Percentiles rank a stretch among this genome's conserved stretches.
Evolutionary conservation across 2,888 invertebrate genomes (phyloP).

Genomic region (Scaptodrosophila latifasciaeformis): DNA sequence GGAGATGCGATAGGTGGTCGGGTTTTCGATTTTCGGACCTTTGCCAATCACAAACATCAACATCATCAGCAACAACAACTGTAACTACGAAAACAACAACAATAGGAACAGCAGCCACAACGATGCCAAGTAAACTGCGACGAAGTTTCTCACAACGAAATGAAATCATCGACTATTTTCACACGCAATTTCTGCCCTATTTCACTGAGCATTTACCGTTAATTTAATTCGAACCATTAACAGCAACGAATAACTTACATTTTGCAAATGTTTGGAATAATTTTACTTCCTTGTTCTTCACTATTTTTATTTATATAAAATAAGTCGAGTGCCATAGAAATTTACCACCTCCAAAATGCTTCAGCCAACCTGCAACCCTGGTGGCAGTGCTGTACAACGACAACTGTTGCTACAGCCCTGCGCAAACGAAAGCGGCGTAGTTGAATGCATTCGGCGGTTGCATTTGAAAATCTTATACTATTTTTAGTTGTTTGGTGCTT

Average conservation of each 20-base stretch:
- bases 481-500: too few relatives aligned
- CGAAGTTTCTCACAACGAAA: constrained; percentile 68
- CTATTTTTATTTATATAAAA: constrained; percentile 62
- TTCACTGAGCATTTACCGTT: neutral
- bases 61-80: constrained; percentile 27
- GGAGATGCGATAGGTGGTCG: too few relatives aligned
- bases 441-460: constrained; percentile 20
- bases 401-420: constrained; percentile 25
- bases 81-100: constrained; percentile 27
- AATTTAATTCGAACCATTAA: neutral
- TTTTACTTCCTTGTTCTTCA: constrained; percentile 32
- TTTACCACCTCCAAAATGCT: constrained; percentile 60
- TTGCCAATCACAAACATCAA: constrained; percentile 5
- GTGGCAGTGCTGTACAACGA: constrained; percentile 40
- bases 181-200: constrained; percentile 16
- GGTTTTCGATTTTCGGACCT: neutral
- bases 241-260: constrained; percentile 45
- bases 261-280: constrained; percentile 47
- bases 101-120: constrained; percentile 44
- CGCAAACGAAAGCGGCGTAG: constrained; percentile 13
- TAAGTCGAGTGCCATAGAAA: constrained; percentile 54
- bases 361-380: constrained; percentile 52
- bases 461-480: constrained; percentile 43
- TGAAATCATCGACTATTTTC: constrained; percentile 71
- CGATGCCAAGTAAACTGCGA: constrained; percentile 45